Percentiles rank a stretch among this genome's conserved stretches.
Conservation (phyloP, 92 coral and sea anemone genomes). For the Siderastrea radians region DNA sequence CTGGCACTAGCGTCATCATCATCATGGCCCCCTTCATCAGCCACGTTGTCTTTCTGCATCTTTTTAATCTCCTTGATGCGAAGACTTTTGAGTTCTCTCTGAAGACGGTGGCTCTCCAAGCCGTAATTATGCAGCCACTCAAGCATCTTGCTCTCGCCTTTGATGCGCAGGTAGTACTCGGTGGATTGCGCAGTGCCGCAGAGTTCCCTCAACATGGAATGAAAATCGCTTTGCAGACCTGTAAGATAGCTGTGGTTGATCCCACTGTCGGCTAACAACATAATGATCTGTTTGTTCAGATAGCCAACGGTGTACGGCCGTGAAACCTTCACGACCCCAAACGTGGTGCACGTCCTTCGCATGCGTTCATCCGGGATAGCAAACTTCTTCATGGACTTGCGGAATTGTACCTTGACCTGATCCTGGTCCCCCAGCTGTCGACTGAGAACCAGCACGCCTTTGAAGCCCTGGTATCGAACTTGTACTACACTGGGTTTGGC, state of each 20-base stretch:
- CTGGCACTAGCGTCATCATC: slow-evolving; percentile 34
- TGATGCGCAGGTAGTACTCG: slow-evolving; percentile 75
- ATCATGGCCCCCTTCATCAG: slow-evolving; percentile 37
- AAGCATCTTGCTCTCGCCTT: slow-evolving; percentile 66
- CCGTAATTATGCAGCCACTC: slow-evolving; percentile 60
- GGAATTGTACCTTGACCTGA: slow-evolving; percentile 75
- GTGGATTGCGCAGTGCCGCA: slow-evolving; percentile 64
- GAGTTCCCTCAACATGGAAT: slow-evolving; percentile 71
- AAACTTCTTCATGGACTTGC: slow-evolving; percentile 96
- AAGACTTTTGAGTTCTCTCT: slow-evolving; percentile 58
- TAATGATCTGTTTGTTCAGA: slow-evolving; percentile 88
- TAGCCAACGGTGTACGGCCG: slow-evolving; percentile 91
- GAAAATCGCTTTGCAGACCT: slow-evolving; percentile 85
- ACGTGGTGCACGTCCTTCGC: slow-evolving; percentile 75
- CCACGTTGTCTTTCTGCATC: slow-evolving; percentile 62
- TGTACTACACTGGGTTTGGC: slow-evolving; percentile 85
- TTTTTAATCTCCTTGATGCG: slow-evolving; percentile 67
- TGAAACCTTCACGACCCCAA: slow-evolving; percentile 94
- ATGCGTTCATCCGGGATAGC: slow-evolving; percentile 75
- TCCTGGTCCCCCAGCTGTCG: slow-evolving; percentile 56
- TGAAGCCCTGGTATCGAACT: slow-evolving; percentile 87
- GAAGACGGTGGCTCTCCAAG: slow-evolving; percentile 43
- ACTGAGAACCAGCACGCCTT: slow-evolving; percentile 83
- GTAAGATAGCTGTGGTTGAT: slow-evolving; percentile 82
- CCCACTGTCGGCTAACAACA: slow-evolving; percentile 95